phyloP scores from a whole-genome alignment of 2,888 invertebrate genomes.

The Gasteruption jaculator region DNA sequence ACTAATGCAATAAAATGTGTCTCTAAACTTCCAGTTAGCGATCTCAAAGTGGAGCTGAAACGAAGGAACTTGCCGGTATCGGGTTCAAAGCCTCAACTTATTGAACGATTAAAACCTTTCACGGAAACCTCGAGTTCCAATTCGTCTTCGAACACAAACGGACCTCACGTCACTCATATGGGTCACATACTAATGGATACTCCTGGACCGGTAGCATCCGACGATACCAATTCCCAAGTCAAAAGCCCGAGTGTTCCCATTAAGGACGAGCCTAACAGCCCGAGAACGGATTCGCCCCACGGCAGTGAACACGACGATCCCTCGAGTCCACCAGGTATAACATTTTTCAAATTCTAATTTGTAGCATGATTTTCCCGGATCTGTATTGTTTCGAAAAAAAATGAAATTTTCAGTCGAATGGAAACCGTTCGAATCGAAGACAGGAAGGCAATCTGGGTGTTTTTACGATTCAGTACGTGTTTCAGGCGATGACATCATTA shows the following conservation, averaged over 20 bases:
- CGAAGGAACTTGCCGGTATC: slow-evolving; percentile 91
- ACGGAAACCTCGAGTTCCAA: slow-evolving; percentile 47
- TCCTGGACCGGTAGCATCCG: slow-evolving; percentile 43
- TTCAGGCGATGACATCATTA: slow-evolving; percentile 69
- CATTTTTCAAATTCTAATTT: slow-evolving; percentile 3
- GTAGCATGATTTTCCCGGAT: neutral
- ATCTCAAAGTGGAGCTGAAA: slow-evolving; percentile 90
- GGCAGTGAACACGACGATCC: slow-evolving; percentile 53
- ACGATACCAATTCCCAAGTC: slow-evolving; percentile 44
- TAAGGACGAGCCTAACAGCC: slow-evolving; percentile 47
- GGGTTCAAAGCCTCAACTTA: slow-evolving; percentile 91
- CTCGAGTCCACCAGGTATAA: slow-evolving; percentile 51
- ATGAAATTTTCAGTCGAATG: slow-evolving; percentile 8
- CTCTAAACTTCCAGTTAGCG: slow-evolving; percentile 62
- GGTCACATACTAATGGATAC: slow-evolving; percentile 53
- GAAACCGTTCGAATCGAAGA: slow-evolving; percentile 8
- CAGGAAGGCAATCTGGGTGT: slow-evolving; percentile 16
- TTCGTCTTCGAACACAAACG: slow-evolving; percentile 40
- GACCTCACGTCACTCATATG: slow-evolving; percentile 48
- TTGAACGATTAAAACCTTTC: slow-evolving; percentile 83
- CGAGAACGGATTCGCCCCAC: slow-evolving; percentile 45
- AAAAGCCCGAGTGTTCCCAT: slow-evolving; percentile 43
- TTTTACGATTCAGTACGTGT: slow-evolving; percentile 26
- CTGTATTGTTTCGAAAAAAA: neutral
- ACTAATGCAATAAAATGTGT: too few species aligned